Evolutionary conservation across 2,797 vertebrate species (phyloP).

Genomic region (Protosalanx chinensis): DNA sequence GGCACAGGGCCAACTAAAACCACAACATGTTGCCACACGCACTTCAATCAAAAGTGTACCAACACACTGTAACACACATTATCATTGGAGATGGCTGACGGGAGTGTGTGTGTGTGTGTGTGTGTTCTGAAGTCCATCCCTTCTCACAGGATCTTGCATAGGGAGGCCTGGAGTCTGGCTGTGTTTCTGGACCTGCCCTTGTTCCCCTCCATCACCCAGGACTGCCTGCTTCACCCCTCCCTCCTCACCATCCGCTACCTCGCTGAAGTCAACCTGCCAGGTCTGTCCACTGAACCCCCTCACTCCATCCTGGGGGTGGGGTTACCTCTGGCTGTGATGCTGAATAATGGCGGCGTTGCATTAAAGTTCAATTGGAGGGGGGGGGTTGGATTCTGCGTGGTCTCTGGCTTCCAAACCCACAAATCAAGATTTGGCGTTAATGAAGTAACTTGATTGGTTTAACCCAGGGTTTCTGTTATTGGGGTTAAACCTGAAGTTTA

Average conservation of each 20-base stretch:
- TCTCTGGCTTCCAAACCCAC: background rate
- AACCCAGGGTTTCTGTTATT: too few relatives aligned
- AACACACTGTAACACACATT: too few relatives aligned
- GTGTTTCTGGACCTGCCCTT: constrained; percentile 76
- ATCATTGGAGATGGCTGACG: background rate
- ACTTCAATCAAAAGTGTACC: too few relatives aligned
- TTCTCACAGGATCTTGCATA: constrained; percentile 68
- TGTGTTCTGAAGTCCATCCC: constrained; percentile 75
- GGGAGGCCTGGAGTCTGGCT: constrained; percentile 67
- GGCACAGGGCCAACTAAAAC: constrained; percentile 7
- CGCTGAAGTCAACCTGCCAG: constrained; percentile 86
- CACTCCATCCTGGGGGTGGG: too few relatives aligned
- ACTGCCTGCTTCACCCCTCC: constrained; percentile 83
- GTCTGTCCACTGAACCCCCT: constrained; percentile 38
- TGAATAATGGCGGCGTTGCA: background rate
- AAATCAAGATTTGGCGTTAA: too few relatives aligned
- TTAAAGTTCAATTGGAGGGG: too few relatives aligned
- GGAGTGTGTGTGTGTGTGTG: background rate
- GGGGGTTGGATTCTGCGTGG: too few relatives aligned
- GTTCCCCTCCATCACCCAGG: constrained; percentile 81
- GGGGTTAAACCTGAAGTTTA: too few relatives aligned
- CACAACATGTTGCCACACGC: background rate
- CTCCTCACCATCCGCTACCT: constrained; percentile 85
- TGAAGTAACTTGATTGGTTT: too few relatives aligned
- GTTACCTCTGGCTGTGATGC: background rate